Evolutionary conservation across 1,140 invertebrate species (phyloP).

Genomic region (Drosophila gunungcola): DNA sequence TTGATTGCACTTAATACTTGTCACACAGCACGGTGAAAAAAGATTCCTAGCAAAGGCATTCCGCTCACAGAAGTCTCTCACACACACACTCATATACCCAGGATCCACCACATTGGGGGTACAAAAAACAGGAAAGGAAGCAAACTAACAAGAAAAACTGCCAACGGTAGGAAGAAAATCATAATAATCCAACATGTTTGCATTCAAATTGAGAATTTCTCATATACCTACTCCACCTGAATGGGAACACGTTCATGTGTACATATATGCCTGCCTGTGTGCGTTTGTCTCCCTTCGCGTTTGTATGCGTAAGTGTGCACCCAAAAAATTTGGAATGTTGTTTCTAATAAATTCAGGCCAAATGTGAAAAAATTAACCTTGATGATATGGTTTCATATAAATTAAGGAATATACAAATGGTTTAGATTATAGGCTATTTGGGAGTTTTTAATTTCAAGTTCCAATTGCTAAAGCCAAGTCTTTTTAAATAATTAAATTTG

Average conservation of each 20-base stretch:
- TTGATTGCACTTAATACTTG: conserved; percentile 84
- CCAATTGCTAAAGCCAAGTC: too few relatives aligned
- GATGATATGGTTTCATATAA: too few relatives aligned
- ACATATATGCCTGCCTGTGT: conserved; percentile 6
- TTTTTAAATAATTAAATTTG: too few relatives aligned
- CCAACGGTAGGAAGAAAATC: conserved; percentile 73
- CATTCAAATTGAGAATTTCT: conserved; percentile 82
- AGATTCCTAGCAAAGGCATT: conserved; percentile 49
- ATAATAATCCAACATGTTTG: conserved; percentile 83
- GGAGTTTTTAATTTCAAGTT: too few relatives aligned
- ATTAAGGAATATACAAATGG: too few relatives aligned
- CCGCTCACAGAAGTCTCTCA: conserved; percentile 17
- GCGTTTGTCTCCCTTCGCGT: conserved; percentile 9
- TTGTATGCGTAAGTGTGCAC: conserved; percentile 3
- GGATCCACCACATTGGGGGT: conserved; percentile 32
- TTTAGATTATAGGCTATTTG: too few relatives aligned
- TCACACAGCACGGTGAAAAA: conserved; percentile 55
- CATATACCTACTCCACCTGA: conserved; percentile 45
- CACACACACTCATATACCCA: conserved; percentile 12
- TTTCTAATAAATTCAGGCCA: not conserved
- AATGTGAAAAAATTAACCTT: not conserved
- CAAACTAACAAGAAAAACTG: conserved; percentile 60
- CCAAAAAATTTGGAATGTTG: not conserved
- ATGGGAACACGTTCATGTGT: conserved; percentile 13
- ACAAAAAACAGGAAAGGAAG: conserved; percentile 13